Evolutionary conservation across 2,113 vertebrate genomes (phyloP).

Genomic region (Elachura formosa): DNA sequence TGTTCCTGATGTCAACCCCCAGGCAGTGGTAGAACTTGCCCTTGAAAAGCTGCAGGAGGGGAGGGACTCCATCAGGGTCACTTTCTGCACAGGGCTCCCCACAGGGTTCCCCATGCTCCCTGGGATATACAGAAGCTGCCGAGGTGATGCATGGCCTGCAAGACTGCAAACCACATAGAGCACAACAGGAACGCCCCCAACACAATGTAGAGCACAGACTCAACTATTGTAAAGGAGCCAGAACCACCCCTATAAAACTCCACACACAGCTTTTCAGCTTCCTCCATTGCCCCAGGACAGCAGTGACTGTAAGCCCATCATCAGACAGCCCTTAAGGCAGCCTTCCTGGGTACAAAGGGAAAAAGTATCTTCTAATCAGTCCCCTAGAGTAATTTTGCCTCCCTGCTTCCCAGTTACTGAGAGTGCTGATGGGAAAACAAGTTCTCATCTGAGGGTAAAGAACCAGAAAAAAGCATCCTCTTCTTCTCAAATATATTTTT

Average conservation of each 20-base stretch:
- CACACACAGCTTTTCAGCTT: not conserved
- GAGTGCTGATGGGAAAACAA: not conserved
- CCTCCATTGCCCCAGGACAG: not conserved
- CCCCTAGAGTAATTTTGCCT: not conserved
- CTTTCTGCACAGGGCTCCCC: not conserved
- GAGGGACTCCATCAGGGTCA: not conserved
- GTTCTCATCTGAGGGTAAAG: not conserved
- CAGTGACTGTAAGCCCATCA: not conserved
- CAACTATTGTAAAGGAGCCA: not conserved
- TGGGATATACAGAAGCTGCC: not conserved
- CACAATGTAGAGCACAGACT: not conserved
- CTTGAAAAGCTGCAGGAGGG: conserved; percentile 87
- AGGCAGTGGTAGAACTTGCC: conserved; percentile 97
- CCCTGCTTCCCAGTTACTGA: not conserved
- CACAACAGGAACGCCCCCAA: not conserved
- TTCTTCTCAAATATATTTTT: not conserved
- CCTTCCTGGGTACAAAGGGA: not conserved
- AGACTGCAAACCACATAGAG: not conserved
- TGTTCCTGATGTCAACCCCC: conserved; percentile 90
- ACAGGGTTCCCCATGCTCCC: not conserved
- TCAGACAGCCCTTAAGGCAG: not conserved
- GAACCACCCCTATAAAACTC: not conserved
- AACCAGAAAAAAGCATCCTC: not conserved
- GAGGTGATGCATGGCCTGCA: not conserved
- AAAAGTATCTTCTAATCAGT: not conserved